Evolutionary conservation across 2,797 vertebrate genomes (phyloP), one percentile per base, ranked within the genome.

Genomic region (Sitta carolinensis): DNA sequence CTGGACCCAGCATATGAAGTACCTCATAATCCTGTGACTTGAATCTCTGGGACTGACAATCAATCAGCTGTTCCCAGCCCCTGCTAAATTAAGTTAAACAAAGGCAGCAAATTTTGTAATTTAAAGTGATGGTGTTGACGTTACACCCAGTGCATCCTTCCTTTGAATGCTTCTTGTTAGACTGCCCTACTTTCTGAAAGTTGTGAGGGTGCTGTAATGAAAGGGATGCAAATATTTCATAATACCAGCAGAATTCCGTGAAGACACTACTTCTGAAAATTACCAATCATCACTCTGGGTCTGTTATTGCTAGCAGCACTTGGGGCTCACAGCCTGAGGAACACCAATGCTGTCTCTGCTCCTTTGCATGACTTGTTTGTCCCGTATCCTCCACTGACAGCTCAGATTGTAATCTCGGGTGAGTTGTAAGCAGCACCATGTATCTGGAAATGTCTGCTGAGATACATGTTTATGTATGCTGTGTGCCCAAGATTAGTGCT

Each of bases 361-460:
- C 27, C 63, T 79, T 86, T 7, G 3, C 40, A 64, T 2, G 5
- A 84, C 91, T 94, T 74, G 92, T 96, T 96, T 94, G 73, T 94
- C 89, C 52, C 61, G 40, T 94, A 89, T 79, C 70, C 59, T 86
- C 40, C 57, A 67, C 9, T 93, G 57, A 1, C 51, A 79, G 80
- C 77, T 87, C 83, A 96, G 90, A 92, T 84, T 83, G 78, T 90
- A 93, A 96, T 96, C 95, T 88, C 0, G 4, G 30, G 38, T 95
- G 80, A 96, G 92, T 77, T 87, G 61, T 69, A 94, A 77, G 91
- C 64, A 85, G 61, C 78, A 74, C 48, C 4, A 1, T 87, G 77
- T 97, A 95, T 95, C 96, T 97, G 93, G 90, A 96, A 95, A 91
- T 87, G 62, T 94, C 94, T 91, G 75, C 2, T 13, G 63, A 92